Conservation (phyloP, 2,113 vertebrate genomes). For the Panthera leo region DNA sequence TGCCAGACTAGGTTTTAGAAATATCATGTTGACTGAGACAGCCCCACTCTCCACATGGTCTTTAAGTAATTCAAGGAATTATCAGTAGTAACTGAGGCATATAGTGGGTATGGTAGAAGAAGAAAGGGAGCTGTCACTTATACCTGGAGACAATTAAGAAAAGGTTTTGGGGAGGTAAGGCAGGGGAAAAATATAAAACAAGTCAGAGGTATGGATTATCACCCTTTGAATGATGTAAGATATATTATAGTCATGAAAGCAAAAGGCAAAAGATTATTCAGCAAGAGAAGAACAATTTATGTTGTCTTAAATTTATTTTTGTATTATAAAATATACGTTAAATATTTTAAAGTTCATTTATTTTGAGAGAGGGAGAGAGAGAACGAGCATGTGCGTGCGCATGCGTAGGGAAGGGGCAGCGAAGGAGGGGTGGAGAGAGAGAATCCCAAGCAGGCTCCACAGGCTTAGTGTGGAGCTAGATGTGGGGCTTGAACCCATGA, state of each 20-base stretch:
- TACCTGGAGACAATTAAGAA: background rate
- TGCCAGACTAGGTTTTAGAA: conserved; percentile 10
- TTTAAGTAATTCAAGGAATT: conserved; percentile 7
- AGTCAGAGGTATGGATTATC: background rate
- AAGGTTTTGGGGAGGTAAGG: background rate
- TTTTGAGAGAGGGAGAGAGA: too few species aligned
- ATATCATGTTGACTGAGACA: conserved; percentile 20
- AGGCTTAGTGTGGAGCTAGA: too few species aligned
- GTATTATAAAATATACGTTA: too few species aligned
- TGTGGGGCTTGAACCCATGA: too few species aligned
- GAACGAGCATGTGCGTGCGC: too few species aligned
- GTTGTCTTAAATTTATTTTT: conserved; percentile 42
- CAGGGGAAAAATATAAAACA: background rate
- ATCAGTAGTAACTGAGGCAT: background rate
- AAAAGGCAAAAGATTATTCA: background rate
- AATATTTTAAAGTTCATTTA: too few species aligned
- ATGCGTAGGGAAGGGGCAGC: too few species aligned
- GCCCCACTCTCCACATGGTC: background rate
- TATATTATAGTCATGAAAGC: background rate
- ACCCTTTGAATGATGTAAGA: background rate
- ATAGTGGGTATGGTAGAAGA: background rate
- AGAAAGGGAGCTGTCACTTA: background rate
- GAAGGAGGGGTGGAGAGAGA: too few species aligned
- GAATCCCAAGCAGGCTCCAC: too few species aligned
- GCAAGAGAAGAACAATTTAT: conserved; percentile 18